A percentile compares a stretch with the other conserved stretches of the same genome.
Evolutionary conservation across 2,888 invertebrate genomes (phyloP).

Genomic region (Thyatira batis): DNA sequence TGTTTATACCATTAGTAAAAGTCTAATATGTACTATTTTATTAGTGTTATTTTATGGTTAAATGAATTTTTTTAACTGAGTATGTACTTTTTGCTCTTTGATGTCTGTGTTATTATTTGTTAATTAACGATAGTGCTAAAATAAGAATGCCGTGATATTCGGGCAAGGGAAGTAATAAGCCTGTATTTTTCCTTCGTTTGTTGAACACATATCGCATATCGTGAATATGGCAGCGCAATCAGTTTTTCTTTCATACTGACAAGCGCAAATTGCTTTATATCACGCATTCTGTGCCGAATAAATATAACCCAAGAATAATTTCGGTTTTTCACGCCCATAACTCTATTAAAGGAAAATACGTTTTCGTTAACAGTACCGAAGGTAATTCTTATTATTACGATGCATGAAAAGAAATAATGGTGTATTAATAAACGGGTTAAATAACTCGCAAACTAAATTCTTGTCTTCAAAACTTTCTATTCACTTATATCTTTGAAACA

Average conservation of each 20-base stretch:
- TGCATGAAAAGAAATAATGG: too few relatives aligned
- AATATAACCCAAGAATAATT: slow-evolving; percentile 8
- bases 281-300: slow-evolving; percentile 26
- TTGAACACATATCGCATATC: slow-evolving; percentile 19
- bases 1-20: too few relatives aligned
- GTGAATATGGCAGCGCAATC: slow-evolving; percentile 40
- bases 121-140: not conserved
- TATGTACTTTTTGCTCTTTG: too few relatives aligned
- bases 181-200: slow-evolving; percentile 6
- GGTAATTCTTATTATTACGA: too few relatives aligned
- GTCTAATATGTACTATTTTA: too few relatives aligned
- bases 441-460: too few relatives aligned
- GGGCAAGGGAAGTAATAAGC: not conserved
- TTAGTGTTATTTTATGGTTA: too few relatives aligned
- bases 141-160: not conserved
- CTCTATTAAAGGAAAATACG: not conserved
- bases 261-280: slow-evolving; percentile 44
- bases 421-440: not conserved
- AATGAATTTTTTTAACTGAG: too few relatives aligned
- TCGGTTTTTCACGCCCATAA: not conserved
- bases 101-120: not conserved
- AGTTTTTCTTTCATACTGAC: slow-evolving; percentile 39
- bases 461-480: not conserved
- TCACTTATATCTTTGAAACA: not conserved
- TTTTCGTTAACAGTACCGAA: too few relatives aligned